Conservation (phyloP, 2,113 vertebrate genomes). For the Eurypyga helias region DNA sequence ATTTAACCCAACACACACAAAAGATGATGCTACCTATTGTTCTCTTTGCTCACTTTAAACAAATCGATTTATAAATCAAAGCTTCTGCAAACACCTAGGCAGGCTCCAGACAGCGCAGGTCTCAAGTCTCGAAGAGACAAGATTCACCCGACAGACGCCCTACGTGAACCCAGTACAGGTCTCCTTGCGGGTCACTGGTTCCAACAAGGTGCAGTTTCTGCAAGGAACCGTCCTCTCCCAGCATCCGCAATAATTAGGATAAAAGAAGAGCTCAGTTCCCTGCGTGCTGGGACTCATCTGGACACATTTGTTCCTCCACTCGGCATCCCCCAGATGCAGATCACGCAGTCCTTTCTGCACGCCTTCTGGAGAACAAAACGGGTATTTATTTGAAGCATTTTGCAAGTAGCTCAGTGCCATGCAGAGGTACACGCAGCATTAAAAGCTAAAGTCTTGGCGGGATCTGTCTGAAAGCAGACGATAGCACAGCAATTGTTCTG, state of each 20-base stretch:
- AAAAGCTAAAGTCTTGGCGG: neutral
- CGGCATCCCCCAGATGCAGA: neutral
- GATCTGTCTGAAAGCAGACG: neutral
- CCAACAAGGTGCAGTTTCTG: neutral
- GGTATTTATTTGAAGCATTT: neutral
- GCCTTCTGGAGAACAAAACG: neutral
- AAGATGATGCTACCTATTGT: neutral
- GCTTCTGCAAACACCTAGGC: neutral
- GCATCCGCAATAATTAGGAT: rapidly evolving
- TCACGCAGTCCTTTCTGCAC: neutral
- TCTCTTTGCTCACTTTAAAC: neutral
- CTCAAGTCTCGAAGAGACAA: neutral
- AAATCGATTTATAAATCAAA: neutral
- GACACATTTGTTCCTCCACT: neutral
- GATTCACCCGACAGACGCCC: neutral
- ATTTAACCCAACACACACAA: neutral
- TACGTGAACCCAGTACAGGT: rapidly evolving
- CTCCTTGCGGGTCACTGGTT: neutral
- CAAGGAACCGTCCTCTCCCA: neutral
- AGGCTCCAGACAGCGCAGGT: rapidly evolving
- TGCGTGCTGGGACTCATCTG: neutral
- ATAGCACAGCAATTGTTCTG: neutral
- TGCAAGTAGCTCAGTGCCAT: neutral
- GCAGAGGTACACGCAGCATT: neutral
- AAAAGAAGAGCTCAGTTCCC: neutral